Base-by-base conservation (phyloP, 2,888 invertebrate genomes). In the Gastracanthus pulcherrimus region DNA sequence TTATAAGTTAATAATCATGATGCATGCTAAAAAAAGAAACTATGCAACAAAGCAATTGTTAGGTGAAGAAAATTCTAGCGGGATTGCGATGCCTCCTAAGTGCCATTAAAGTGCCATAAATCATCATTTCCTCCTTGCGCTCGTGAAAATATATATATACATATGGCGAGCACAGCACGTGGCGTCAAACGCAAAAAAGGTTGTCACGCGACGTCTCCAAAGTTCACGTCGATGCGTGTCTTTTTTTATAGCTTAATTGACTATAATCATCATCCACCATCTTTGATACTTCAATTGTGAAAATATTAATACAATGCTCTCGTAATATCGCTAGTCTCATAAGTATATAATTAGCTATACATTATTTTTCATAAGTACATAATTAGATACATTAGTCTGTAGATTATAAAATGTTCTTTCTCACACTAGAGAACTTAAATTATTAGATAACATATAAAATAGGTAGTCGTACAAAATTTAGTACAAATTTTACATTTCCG, bases 71-170 rank as follows among this genome's bases (percentile, higher is more conserved):
- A 55, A 67, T 78, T 79, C 79, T 38, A 34, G 79, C 41, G n/a
- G 69, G 5, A 74, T 45, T 19, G 36, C 58, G 29, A 71, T 38
- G n/a, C 34, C 31, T 41, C 66, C 34, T 34, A 72, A 74, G 67
- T 62, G 80, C n/a, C 58, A 76, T 80, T 76, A 76, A 76, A 80
- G 55, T 51, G 41, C 41, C 76, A 64, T 80, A 80, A 80, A 80
- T 80, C 80, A 76, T 80, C 70, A 76, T 80, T 80, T 76, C 80
- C 80, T 76, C 16, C n/a, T 62, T 74, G 48, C 48, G n/a, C 13
- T 71, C 9, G 70, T 16, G 26, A 41, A 71, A 77, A 62, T 67
- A 34, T 69, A 70, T 67, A 36, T 34, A 38, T 19, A 29, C 29
- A 67, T 41, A 69, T 7, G 48, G n/a, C 9, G 3, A 19, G 31